phyloP scores from a whole-genome alignment of 30 jellyfish, hydroid and myxozoan species.

The Turritopsis dohrnii region DNA sequence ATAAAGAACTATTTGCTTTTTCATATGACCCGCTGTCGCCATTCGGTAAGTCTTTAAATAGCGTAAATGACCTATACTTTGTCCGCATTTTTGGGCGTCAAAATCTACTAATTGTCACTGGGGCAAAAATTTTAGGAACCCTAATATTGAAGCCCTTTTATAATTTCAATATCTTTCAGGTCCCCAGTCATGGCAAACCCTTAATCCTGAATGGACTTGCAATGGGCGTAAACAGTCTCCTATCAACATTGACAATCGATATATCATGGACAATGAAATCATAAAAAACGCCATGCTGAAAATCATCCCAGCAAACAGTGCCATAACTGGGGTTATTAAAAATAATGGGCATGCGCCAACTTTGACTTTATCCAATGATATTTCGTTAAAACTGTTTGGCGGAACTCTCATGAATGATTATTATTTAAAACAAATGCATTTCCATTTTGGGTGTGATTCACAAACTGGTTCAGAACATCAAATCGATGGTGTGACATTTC shows the following conservation, averaged over 20 bases:
- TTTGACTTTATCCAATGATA: slow-evolving; percentile 51
- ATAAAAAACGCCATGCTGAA: slow-evolving; percentile 55
- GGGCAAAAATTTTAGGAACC: no score
- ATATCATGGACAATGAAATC: slow-evolving; percentile 41
- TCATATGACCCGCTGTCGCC: slow-evolving; percentile 78
- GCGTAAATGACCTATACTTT: no score
- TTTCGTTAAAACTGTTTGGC: slow-evolving; percentile 70
- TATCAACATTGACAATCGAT: slow-evolving; percentile 57
- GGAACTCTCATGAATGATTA: slow-evolving; percentile 66
- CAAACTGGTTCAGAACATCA: slow-evolving; percentile 82
- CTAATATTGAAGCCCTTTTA: no score
- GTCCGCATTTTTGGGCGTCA: not conserved
- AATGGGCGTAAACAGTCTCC: slow-evolving; percentile 91
- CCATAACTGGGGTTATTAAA: slow-evolving; percentile 66
- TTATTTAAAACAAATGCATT: slow-evolving; percentile 81
- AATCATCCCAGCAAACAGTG: slow-evolving; percentile 68
- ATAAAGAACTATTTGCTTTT: slow-evolving; percentile 53
- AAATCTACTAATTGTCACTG: not conserved
- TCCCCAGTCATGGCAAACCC: slow-evolving; percentile 84
- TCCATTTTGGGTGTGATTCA: slow-evolving; percentile 86
- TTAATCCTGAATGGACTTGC: slow-evolving; percentile 93
- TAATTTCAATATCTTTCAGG: slow-evolving; percentile 43
- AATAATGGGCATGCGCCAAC: slow-evolving; percentile 99
- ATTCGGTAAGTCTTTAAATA: slow-evolving; percentile 70
- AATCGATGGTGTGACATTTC: slow-evolving; percentile 73